Evolutionary conservation across 2,888 invertebrate species (phyloP), one percentile per base, ranked within the genome.

Genomic region (Danaus chrysippus): DNA sequence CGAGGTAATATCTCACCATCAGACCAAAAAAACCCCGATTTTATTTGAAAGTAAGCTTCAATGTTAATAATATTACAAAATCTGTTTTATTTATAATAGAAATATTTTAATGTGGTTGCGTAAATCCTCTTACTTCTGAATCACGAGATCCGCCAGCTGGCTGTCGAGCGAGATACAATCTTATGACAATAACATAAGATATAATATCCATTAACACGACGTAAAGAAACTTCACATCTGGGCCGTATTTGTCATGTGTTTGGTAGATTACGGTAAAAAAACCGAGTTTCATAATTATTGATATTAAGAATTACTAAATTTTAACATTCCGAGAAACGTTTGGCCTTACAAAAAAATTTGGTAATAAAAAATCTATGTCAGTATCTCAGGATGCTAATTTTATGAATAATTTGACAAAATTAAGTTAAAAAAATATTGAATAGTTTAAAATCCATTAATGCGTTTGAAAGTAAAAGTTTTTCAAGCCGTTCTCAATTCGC

Each of bases 111-210:
- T 6, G 5, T 41, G 10, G 15, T 49, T 49, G 41, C 46, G 15
- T 49, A 46, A 57, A 34, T 10, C 5, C n/a, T 49, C 52, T 52
- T 19, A 46, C 5, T 10, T 41, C 52, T 52, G 41, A 58, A 11
- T 52, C 52, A 58, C 17, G 12, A 52, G 52, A 52, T 58, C 52
- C 58, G 58, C 52, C 10, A 49, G 17, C 17, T 10, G 17, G 15
- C 6, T 43, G 43, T 49, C 11, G 3, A 49, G 10, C 17, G 17
- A 49, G 10, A 17, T 1, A n/a, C 49, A 49, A 17, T 11, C 49
- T 49, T 49, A 49, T 17, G 10, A 17, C 49, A 3, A 49, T n/a
- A 10, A 9, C 2, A 49, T 15, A 49, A 8, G n/a, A 10, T 10
- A 49, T 17, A 49, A 3, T 17, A 49, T 49, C 3, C 2, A 17